Evolutionary conservation across 2,888 invertebrate genomes (phyloP).

Genomic region (Slavum lentiscoides): DNA sequence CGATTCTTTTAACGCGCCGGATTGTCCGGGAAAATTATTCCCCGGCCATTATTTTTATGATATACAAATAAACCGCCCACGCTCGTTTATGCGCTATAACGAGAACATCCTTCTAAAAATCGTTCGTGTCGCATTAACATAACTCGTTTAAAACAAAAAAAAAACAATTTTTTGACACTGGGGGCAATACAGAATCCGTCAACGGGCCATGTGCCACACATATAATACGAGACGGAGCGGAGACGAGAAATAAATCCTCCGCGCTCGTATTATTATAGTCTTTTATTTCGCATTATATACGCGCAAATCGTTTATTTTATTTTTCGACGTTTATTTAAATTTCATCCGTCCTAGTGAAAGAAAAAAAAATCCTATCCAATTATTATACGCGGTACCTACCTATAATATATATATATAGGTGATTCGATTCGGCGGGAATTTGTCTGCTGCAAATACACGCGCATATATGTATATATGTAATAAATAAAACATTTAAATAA

Average conservation of each 20-base stretch:
- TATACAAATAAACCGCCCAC: neutral
- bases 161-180: conserved; percentile 2
- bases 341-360: too few species aligned
- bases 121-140: conserved; percentile 24
- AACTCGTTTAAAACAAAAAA: too few species aligned
- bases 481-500: too few species aligned
- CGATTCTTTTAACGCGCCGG: conserved; percentile 13
- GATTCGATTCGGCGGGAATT: neutral
- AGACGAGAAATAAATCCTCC: neutral
- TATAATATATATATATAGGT: too few species aligned
- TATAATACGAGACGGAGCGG: too few species aligned
- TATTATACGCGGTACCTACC: too few species aligned
- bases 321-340: neutral
- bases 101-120: neutral
- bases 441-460: neutral
- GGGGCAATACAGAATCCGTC: neutral
- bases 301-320: neutral
- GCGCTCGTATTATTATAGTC: neutral
- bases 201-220: neutral
- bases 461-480: too few species aligned
- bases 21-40: conserved; percentile 10
- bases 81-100: neutral
- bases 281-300: neutral
- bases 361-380: neutral
- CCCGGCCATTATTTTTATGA: neutral